Conservation (phyloP, 2,888 invertebrate species). For the Alentia gelatinosa region DNA sequence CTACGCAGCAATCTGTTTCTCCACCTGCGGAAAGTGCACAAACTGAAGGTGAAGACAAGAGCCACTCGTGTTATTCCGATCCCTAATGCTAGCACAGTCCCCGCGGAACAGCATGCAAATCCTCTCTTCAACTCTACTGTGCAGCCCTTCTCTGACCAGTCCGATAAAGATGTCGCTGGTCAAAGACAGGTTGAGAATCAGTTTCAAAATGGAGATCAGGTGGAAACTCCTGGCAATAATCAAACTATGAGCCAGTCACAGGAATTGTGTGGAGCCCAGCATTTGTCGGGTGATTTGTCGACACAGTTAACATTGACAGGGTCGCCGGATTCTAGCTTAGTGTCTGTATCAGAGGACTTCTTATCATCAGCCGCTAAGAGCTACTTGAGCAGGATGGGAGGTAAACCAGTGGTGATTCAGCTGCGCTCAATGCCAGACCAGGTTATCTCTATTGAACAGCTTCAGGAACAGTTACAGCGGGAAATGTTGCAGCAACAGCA, state of each 20-base stretch:
- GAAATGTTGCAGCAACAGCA: not conserved
- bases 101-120: not conserved
- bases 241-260: not conserved
- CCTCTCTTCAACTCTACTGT: not conserved
- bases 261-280: not conserved
- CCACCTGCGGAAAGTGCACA: slow-evolving; percentile 45
- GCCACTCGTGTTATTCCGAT: not conserved
- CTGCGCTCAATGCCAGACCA: not conserved
- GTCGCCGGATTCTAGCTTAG: not conserved
- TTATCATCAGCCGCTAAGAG: not conserved
- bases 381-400: not conserved
- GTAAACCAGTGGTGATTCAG: not conserved
- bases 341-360: not conserved
- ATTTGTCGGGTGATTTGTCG: not conserved
- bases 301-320: no score
- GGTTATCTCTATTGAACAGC: not conserved
- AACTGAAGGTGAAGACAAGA: slow-evolving; percentile 28
- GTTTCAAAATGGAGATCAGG: not conserved
- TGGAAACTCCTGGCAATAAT: no score
- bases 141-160: not conserved
- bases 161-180: no score
- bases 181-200: not conserved
- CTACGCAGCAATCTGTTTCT: slow-evolving; percentile 32
- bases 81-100: not conserved
- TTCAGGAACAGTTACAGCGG: slow-evolving; percentile 1